phyloP scores from a whole-genome alignment of 2,888 invertebrate genomes.

The Perithous albicinctus region DNA sequence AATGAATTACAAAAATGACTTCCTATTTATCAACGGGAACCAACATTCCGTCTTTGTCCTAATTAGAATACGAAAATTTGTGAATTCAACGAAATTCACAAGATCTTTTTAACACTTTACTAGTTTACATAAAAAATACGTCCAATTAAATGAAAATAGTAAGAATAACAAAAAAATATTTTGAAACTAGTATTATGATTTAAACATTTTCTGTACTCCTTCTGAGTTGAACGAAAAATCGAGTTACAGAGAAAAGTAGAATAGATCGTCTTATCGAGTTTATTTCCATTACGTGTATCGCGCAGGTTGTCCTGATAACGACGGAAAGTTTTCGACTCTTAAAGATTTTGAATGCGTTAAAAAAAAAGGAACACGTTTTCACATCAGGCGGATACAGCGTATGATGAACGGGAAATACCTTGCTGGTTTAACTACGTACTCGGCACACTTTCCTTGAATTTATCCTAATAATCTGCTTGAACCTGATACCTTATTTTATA shows the following conservation, averaged over 20 bases:
- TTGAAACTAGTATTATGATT: too few relatives aligned
- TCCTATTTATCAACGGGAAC: too few relatives aligned
- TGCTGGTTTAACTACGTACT: not conserved
- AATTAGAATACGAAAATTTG: too few relatives aligned
- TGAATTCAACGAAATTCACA: too few relatives aligned
- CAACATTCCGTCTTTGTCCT: too few relatives aligned
- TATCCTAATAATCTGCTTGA: constrained; percentile 1
- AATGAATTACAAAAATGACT: too few relatives aligned
- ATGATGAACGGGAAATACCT: not conserved
- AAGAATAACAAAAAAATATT: too few relatives aligned
- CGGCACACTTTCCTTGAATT: not conserved
- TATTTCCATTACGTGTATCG: constrained; percentile 57
- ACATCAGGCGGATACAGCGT: not conserved
- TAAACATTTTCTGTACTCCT: not conserved
- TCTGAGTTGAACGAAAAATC: not conserved
- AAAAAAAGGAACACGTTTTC: constrained; percentile 38
- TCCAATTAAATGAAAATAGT: too few relatives aligned
- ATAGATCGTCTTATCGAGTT: constrained; percentile 56
- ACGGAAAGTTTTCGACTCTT: constrained; percentile 66
- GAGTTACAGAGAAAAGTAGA: not conserved
- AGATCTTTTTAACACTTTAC: too few relatives aligned
- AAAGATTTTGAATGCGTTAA: constrained; percentile 19
- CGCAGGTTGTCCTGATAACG: constrained; percentile 39
- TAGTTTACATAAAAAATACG: too few relatives aligned
- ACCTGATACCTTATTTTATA: too few relatives aligned